A percentile compares a stretch with the other conserved stretches of the same genome.
These are phyloP conservation scores for Andrena fulva DNA, from an alignment of 2,888 invertebrate genomes.

Conservation along the genomic window DNA sequence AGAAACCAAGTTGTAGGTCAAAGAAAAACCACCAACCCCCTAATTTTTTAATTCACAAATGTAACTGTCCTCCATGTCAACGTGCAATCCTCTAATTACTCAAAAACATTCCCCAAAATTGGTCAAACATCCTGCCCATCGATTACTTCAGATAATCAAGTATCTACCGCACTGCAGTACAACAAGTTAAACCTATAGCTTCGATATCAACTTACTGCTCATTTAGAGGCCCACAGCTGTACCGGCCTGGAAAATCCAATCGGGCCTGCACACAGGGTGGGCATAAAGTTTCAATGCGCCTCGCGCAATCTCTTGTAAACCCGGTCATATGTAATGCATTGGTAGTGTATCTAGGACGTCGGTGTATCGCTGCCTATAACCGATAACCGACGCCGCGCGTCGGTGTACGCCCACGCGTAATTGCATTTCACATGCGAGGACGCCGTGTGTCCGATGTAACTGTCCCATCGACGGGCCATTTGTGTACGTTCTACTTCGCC, in stretches of 20 bases:
- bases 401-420: conserved; percentile 23
- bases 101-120: no score
- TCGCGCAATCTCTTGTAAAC: conserved; percentile 67
- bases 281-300: conserved; percentile 57
- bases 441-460: neutral
- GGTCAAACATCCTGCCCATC: no score
- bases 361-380: conserved; percentile 63
- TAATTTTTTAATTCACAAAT: no score
- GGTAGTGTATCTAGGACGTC: conserved; percentile 48
- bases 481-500: neutral
- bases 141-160: neutral
- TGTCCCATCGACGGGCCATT: conserved; percentile 9
- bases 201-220: neutral
- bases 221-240: conserved; percentile 18
- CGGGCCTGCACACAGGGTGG: conserved; percentile 32
- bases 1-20: no score
- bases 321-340: conserved; percentile 51
- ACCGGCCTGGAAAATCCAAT: conserved; percentile 48
- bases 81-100: no score
- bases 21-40: no score
- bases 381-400: conserved; percentile 54
- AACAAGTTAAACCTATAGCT: conserved; percentile 5
- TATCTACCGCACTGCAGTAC: neutral
- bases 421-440: conserved; percentile 40
- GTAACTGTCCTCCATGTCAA: no score